A percentile compares a stretch with the other conserved stretches of the same genome.
phyloP scores from a whole-genome alignment of 2,797 vertebrate species.

The Leptodactylus fallax region DNA sequence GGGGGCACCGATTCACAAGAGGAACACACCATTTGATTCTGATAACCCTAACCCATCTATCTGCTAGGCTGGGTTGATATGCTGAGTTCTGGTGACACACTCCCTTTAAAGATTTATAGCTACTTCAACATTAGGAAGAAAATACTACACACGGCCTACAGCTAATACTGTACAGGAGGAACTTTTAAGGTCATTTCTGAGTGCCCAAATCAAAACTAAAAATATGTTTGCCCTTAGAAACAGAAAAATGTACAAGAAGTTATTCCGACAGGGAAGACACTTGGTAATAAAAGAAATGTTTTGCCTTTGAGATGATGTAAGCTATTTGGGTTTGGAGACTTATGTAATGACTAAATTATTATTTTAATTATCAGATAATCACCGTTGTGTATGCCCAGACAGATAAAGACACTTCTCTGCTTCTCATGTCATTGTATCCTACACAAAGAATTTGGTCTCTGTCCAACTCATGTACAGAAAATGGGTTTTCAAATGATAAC shows the following conservation, averaged over 20 bases:
- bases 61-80: too few species aligned
- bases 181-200: slow-evolving; percentile 18
- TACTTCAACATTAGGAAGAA: background rate
- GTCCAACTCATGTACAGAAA: slow-evolving; percentile 50
- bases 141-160: too few species aligned
- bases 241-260: slow-evolving; percentile 1
- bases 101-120: background rate
- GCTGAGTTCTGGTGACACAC: too few species aligned
- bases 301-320: slow-evolving; percentile 35
- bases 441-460: slow-evolving; percentile 52
- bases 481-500: slow-evolving; percentile 58
- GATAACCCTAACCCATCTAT: too few species aligned
- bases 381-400: slow-evolving; percentile 53
- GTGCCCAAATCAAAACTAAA: background rate
- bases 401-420: slow-evolving; percentile 53
- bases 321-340: slow-evolving; percentile 44
- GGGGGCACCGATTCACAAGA: too few species aligned
- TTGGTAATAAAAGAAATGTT: slow-evolving; percentile 35
- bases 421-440: slow-evolving; percentile 52
- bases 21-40: too few species aligned
- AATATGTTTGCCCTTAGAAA: background rate
- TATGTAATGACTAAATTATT: slow-evolving; percentile 60
- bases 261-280: slow-evolving; percentile 23
- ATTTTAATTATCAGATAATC: slow-evolving; percentile 64
- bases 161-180: background rate